phyloP scores from a whole-genome alignment of 2,113 vertebrate genomes.

The Perca schrenkii region DNA sequence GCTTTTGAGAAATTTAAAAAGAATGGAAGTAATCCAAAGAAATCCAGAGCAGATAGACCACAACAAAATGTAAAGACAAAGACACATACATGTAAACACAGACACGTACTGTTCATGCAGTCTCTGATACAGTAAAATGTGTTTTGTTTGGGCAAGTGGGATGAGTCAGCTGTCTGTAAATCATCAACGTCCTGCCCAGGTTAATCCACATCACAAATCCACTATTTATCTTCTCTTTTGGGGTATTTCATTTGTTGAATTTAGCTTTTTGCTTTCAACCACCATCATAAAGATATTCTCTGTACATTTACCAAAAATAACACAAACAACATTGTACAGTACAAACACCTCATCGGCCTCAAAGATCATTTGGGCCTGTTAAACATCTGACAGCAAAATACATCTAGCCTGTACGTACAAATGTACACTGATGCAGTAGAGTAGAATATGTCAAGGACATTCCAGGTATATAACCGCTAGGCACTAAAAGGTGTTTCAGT shows the following conservation, averaged over 20 bases:
- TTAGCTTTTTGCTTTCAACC: slow-evolving; percentile 2
- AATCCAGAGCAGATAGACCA: slow-evolving; percentile 30
- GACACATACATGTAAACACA: slow-evolving; percentile 34
- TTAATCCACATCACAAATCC: background rate
- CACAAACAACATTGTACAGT: slow-evolving; percentile 52
- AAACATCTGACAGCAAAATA: slow-evolving; percentile 69
- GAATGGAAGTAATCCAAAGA: slow-evolving; percentile 29
- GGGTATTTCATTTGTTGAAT: background rate
- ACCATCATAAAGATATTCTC: slow-evolving; percentile 39
- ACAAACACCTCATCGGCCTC: slow-evolving; percentile 55
- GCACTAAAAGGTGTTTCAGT: slow-evolving; percentile 86
- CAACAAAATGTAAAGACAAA: slow-evolving; percentile 49
- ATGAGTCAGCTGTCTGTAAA: slow-evolving; percentile 2
- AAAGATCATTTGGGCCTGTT: slow-evolving; percentile 21
- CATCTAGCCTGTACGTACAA: slow-evolving; percentile 75
- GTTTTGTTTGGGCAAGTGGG: slow-evolving; percentile 10
- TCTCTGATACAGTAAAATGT: slow-evolving; percentile 11
- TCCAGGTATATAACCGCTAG: slow-evolving; percentile 82
- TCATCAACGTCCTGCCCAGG: background rate
- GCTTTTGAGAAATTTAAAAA: slow-evolving; percentile 18
- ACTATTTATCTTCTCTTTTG: background rate
- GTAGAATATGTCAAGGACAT: slow-evolving; percentile 77
- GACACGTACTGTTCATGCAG: slow-evolving; percentile 46
- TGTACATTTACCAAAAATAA: slow-evolving; percentile 63
- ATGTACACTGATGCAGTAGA: slow-evolving; percentile 77